A percentile compares a stretch with the other conserved stretches of the same genome.
phyloP scores from a whole-genome alignment of 2,888 invertebrate genomes.

The Mellilla xanthometata region DNA sequence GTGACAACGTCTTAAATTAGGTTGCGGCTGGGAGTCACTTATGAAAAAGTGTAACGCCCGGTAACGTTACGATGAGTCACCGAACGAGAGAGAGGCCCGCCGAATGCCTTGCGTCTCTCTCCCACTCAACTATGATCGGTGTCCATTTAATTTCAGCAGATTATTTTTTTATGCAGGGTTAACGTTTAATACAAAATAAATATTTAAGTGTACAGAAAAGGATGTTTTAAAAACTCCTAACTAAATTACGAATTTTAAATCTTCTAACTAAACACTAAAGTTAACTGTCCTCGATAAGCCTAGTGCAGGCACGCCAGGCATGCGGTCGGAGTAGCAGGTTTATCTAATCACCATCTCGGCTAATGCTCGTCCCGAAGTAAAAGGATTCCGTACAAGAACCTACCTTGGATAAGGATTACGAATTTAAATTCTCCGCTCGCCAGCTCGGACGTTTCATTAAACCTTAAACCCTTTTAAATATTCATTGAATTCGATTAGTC shows the following conservation, averaged over 20 bases:
- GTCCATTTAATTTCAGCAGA: too few species aligned
- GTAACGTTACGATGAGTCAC: too few species aligned
- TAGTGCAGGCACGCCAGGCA: conserved; percentile 2
- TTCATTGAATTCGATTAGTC: not conserved
- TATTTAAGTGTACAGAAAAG: too few species aligned
- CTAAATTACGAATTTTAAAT: not conserved
- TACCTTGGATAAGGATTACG: conserved; percentile 3
- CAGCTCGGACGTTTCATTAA: not conserved
- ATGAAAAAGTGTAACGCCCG: too few species aligned
- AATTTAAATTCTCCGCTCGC: conserved; percentile 4
- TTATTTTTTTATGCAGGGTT: too few species aligned
- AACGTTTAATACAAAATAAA: too few species aligned
- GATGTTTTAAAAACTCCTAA: too few species aligned
- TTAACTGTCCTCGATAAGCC: not conserved
- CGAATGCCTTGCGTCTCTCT: too few species aligned
- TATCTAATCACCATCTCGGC: conserved; percentile 15
- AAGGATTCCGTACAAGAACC: conserved; percentile 11
- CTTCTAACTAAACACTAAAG: not conserved
- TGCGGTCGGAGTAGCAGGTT: conserved; percentile 7
- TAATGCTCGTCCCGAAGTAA: conserved; percentile 12
- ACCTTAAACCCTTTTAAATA: conserved; percentile 8
- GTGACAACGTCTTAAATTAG: too few species aligned
- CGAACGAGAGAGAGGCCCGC: too few species aligned
- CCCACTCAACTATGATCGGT: too few species aligned
- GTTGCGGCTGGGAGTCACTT: too few species aligned